Conservation (phyloP, 2,797 vertebrate species). For the Catamblyrhynchus diadema region DNA sequence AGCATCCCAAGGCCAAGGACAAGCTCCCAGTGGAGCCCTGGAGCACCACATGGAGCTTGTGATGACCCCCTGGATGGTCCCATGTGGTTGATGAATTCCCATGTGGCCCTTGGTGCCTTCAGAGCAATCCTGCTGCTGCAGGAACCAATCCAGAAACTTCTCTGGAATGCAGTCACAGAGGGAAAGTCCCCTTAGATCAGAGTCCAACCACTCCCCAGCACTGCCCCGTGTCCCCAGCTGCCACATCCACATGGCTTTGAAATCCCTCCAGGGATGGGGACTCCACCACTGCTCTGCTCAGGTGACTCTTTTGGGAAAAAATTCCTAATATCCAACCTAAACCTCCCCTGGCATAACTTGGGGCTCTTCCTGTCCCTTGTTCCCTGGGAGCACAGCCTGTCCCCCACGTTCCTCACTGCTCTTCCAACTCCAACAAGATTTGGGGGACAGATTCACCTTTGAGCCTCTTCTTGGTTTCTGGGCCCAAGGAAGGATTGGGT, state of each 20-base stretch:
- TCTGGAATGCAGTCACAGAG: accelerated
- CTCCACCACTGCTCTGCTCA: accelerated
- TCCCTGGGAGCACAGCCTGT: accelerated
- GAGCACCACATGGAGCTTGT: background rate
- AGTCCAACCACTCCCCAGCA: background rate
- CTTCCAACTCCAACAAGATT: background rate
- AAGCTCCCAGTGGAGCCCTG: background rate
- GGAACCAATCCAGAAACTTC: background rate
- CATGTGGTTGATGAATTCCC: background rate
- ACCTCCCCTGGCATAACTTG: background rate
- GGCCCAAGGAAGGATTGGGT: background rate
- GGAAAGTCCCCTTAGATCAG: background rate
- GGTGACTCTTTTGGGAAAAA: too few species aligned
- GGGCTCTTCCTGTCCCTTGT: background rate
- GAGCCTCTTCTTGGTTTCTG: background rate
- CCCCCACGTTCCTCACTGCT: background rate
- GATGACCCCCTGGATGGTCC: too few species aligned
- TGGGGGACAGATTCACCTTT: background rate
- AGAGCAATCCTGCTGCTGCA: background rate
- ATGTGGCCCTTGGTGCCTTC: background rate
- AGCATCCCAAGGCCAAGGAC: background rate
- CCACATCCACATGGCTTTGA: accelerated
- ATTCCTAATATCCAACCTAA: background rate
- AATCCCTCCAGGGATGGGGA: background rate
- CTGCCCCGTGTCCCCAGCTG: background rate